Percentiles rank a stretch among this genome's conserved stretches.
These are phyloP conservation scores for Stenurella melanura DNA, from an alignment of 2,888 invertebrate genomes.

Conservation along the genomic window DNA sequence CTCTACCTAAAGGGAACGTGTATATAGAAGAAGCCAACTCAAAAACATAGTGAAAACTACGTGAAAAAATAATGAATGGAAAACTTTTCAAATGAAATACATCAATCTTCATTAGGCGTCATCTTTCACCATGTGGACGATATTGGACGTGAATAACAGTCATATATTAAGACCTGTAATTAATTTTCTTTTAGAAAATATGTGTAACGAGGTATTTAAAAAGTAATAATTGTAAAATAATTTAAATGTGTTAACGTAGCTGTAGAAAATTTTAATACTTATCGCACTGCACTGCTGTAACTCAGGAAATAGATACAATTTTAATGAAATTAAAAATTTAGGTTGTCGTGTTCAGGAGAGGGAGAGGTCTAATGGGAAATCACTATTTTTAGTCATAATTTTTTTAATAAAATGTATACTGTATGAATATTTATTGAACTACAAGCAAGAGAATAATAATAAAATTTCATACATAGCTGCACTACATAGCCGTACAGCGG, in stretches of 20 bases:
- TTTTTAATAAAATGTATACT: too few relatives aligned
- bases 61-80: constrained; percentile 18
- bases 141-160: constrained; percentile 3
- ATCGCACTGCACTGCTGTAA: not conserved
- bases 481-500: too few relatives aligned
- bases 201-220: constrained; percentile 7
- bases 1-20: constrained; percentile 71
- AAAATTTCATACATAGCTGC: too few relatives aligned
- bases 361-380: too few relatives aligned
- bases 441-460: too few relatives aligned
- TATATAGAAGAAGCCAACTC: constrained; percentile 72
- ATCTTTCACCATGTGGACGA: constrained; percentile 15
- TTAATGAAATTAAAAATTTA: not conserved
- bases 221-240: not conserved
- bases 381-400: too few relatives aligned
- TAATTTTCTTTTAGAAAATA: not conserved
- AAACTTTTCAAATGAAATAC: constrained; percentile 8
- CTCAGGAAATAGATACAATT: not conserved
- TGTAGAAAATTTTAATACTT: constrained; percentile 12
- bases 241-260: constrained; percentile 8
- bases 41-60: constrained; percentile 57
- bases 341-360: too few relatives aligned
- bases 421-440: too few relatives aligned
- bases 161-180: constrained; percentile 37
- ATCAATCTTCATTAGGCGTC: constrained; percentile 9